phyloP scores from a whole-genome alignment of 2,888 invertebrate species.

The Ophion slaviceki region DNA sequence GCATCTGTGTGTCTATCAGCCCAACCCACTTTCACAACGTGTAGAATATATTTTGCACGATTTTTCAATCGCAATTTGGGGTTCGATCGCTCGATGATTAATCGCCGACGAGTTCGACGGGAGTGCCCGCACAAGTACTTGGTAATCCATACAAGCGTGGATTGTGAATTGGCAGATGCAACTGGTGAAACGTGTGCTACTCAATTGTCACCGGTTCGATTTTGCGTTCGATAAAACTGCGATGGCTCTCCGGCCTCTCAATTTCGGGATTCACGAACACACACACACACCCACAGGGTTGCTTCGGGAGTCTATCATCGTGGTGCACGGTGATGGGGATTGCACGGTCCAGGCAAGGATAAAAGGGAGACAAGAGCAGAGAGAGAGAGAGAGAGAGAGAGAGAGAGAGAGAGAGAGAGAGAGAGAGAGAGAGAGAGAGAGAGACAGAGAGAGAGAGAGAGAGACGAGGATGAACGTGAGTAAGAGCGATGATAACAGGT shows the following conservation, averaged over 20 bases:
- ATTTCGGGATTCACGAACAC: slow-evolving; percentile 24
- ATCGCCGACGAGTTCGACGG: not conserved
- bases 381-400: slow-evolving; percentile 53
- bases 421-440: slow-evolving; percentile 61
- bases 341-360: slow-evolving; percentile 40
- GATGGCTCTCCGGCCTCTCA: slow-evolving; percentile 46
- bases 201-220: slow-evolving; percentile 76
- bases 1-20: no score
- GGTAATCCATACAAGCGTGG: not conserved
- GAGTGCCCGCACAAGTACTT: not conserved
- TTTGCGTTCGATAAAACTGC: slow-evolving; percentile 76
- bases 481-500: slow-evolving; percentile 57
- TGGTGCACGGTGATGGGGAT: slow-evolving; percentile 3
- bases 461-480: slow-evolving; percentile 58
- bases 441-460: slow-evolving; percentile 65
- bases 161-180: slow-evolving; percentile 67
- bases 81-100: no score
- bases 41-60: no score
- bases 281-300: not conserved
- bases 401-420: slow-evolving; percentile 61
- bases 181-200: slow-evolving; percentile 75
- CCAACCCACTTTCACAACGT: no score
- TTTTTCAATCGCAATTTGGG: no score
- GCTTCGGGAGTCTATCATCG: not conserved
- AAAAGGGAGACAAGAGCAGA: slow-evolving; percentile 14